Percentiles rank a stretch among this genome's conserved stretches.
Evolutionary conservation across 2,797 vertebrate genomes (phyloP).

Genomic region (Phylloscopus collybita): DNA sequence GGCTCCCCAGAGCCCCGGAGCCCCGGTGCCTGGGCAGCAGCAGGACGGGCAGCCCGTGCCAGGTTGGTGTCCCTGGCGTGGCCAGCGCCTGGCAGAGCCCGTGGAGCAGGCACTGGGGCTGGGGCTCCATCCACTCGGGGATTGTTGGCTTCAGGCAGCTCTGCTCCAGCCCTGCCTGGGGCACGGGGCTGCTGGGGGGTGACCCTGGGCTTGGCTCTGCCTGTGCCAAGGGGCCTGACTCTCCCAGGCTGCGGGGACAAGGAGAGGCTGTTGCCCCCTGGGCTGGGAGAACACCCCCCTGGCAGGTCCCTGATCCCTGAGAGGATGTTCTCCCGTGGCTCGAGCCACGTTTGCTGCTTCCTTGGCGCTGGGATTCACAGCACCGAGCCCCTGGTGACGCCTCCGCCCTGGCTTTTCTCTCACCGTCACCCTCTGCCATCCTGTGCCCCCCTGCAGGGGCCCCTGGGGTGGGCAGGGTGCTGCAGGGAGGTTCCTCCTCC

Average conservation of each 20-base stretch:
- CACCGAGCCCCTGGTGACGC: rapidly evolving
- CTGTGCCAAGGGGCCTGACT: neutral
- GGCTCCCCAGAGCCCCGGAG: rapidly evolving
- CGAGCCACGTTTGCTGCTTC: neutral
- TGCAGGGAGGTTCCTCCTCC: neutral
- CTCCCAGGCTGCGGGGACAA: neutral
- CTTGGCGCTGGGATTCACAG: rapidly evolving
- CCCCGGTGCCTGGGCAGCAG: rapidly evolving
- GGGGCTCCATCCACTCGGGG: rapidly evolving
- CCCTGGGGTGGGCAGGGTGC: neutral
- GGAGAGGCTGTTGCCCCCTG: rapidly evolving
- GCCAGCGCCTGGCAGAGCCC: neutral
- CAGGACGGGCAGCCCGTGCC: neutral
- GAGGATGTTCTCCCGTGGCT: neutral
- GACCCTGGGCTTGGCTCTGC: neutral
- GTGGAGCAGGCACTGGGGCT: rapidly evolving
- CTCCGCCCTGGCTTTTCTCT: neutral
- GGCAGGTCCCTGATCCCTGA: rapidly evolving
- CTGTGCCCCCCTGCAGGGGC: neutral
- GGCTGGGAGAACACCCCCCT: neutral
- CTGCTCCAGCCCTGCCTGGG: neutral
- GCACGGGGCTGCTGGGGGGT: rapidly evolving
- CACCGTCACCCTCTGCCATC: no score
- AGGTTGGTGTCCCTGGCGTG: conserved; percentile 44
- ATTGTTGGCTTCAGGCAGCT: neutral